Percentiles rank a stretch among this genome's conserved stretches.
phyloP scores from a whole-genome alignment of 2,797 vertebrate genomes.

The Poecilia gillii region DNA sequence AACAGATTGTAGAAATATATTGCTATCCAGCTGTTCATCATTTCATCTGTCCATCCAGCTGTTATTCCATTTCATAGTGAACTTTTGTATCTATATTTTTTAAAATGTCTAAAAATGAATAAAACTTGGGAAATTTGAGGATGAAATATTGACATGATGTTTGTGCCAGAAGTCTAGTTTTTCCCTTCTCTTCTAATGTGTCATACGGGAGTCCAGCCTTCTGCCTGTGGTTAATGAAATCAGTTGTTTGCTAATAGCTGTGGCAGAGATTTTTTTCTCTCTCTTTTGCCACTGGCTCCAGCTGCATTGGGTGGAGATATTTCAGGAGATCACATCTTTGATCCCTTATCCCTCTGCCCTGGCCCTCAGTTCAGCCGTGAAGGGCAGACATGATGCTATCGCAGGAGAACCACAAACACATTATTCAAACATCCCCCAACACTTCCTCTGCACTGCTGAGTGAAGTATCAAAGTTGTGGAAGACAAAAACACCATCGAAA shows the following conservation, averaged over 20 bases:
- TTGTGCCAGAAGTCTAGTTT: not conserved
- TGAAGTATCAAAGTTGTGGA: slow-evolving; percentile 4
- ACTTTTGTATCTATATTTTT: not conserved
- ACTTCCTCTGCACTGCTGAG: slow-evolving; percentile 40
- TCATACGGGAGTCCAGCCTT: slow-evolving; percentile 22
- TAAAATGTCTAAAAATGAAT: not conserved
- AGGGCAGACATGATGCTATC: slow-evolving; percentile 57
- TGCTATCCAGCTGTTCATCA: not conserved
- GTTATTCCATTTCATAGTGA: not conserved
- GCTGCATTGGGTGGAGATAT: slow-evolving; percentile 42
- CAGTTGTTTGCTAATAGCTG: slow-evolving; percentile 33
- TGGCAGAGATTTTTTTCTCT: slow-evolving; percentile 27
- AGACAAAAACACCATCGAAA: slow-evolving; percentile 24
- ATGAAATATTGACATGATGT: not conserved
- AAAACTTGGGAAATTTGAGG: not conserved
- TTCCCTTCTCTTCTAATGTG: not conserved
- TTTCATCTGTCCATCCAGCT: not conserved
- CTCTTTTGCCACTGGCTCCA: slow-evolving; percentile 16
- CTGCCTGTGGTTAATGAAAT: slow-evolving; percentile 47
- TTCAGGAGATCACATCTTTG: slow-evolving; percentile 23
- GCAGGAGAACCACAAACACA: slow-evolving; percentile 48
- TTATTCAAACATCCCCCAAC: slow-evolving; percentile 23
- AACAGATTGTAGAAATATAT: not conserved
- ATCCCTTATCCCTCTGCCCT: slow-evolving; percentile 21
- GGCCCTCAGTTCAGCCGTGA: slow-evolving; percentile 14